phyloP scores from a whole-genome alignment of 1,140 invertebrate species.

The Paramacrobiotus metropolitanus region DNA sequence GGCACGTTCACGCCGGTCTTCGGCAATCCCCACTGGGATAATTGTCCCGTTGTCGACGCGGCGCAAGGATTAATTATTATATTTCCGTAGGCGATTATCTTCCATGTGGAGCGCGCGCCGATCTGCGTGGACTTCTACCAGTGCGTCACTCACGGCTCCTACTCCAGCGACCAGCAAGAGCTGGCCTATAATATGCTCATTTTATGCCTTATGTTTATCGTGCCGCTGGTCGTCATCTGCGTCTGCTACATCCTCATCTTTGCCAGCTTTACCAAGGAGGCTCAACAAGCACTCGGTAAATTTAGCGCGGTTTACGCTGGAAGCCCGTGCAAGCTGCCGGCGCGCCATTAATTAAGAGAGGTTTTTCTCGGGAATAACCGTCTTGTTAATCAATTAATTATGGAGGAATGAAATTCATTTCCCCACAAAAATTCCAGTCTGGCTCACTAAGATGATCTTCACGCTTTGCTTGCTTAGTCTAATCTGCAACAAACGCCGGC shows the following conservation, averaged over 20 bases:
- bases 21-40: no score
- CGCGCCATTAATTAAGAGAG: background rate
- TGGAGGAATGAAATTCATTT: background rate
- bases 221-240: slow-evolving; percentile 45
- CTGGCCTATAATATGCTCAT: slow-evolving; percentile 48
- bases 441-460: background rate
- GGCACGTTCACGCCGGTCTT: no score
- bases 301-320: no score
- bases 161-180: slow-evolving; percentile 21
- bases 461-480: background rate
- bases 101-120: background rate
- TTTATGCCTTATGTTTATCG: slow-evolving; percentile 48
- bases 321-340: no score
- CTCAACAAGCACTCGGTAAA: background rate
- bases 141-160: slow-evolving; percentile 5
- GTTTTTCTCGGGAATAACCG: background rate
- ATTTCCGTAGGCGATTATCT: background rate
- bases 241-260: slow-evolving; percentile 50
- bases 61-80: no score
- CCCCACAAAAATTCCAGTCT: background rate
- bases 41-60: no score
- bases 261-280: slow-evolving; percentile 2
- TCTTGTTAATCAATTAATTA: background rate
- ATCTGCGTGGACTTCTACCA: slow-evolving; percentile 25
- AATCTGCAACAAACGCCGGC: background rate